These are phyloP conservation scores for Frankliniella intonsa DNA, from an alignment of 2,888 invertebrate genomes.

Conservation along the genomic window DNA sequence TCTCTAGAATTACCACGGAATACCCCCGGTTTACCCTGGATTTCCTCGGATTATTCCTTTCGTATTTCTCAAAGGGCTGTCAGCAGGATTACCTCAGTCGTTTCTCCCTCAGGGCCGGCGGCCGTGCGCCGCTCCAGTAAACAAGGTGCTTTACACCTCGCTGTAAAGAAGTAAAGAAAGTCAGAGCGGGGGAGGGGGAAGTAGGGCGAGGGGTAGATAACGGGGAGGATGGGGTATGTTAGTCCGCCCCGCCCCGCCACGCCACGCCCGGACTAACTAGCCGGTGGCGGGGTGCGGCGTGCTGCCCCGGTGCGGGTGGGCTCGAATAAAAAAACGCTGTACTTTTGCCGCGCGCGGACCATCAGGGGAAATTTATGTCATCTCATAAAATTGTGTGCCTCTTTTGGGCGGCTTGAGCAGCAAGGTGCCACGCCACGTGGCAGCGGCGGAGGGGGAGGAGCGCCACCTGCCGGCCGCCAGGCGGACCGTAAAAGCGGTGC, in stretches of 20 bases:
- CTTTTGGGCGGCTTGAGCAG: neutral
- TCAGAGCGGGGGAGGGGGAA: neutral
- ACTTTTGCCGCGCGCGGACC: neutral
- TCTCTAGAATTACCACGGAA: no score
- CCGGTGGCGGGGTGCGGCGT: neutral
- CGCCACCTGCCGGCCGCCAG: neutral
- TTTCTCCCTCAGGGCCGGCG: no score
- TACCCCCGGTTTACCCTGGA: no score
- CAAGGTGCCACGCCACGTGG: neutral
- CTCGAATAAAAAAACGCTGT: neutral
- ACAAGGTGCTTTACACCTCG: no score
- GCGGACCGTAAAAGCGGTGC: no score
- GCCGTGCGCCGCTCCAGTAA: no score
- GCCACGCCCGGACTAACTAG: neutral
- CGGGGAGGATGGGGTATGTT: neutral
- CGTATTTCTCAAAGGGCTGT: no score
- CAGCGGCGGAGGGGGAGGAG: neutral
- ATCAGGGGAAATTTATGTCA: slow-evolving; percentile 12
- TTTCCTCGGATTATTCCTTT: no score
- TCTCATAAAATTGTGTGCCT: slow-evolving; percentile 21
- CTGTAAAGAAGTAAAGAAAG: neutral
- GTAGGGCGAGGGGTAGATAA: neutral
- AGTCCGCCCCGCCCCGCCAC: no score
- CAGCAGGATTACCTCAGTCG: no score
- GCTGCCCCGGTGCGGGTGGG: neutral